These are phyloP conservation scores for Cantharis flavilabris DNA, from an alignment of 2,888 invertebrate species.

Conservation along the genomic window DNA sequence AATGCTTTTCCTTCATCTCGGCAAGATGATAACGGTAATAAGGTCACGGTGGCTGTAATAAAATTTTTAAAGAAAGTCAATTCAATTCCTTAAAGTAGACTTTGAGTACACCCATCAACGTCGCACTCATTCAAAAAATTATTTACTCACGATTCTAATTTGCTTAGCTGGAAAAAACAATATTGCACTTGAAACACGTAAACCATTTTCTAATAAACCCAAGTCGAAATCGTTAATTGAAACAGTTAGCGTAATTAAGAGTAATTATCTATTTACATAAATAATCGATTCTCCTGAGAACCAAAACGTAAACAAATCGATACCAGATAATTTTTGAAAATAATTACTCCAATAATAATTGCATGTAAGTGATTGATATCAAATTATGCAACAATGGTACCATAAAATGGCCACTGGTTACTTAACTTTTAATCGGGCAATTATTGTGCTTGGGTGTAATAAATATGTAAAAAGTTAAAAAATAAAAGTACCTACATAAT, in stretches of 20 bases:
- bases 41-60: constrained; percentile 11
- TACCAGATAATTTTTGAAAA: neutral
- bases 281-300: neutral
- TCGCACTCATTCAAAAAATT: neutral
- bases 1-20: constrained; percentile 1
- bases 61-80: constrained; percentile 14
- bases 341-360: no score
- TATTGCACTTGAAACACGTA: neutral
- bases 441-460: neutral
- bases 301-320: neutral
- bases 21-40: constrained; percentile 10
- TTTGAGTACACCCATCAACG: constrained; percentile 1
- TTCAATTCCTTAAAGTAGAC: neutral
- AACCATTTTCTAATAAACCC: neutral
- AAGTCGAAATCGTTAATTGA: neutral
- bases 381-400: neutral
- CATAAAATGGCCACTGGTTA: neutral
- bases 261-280: neutral
- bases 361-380: neutral
- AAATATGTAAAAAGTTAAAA: neutral
- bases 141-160: neutral
- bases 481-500: neutral
- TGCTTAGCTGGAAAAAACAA: neutral
- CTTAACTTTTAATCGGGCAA: neutral
- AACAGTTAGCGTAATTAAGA: neutral